phyloP scores from a whole-genome alignment of 2,888 invertebrate species.

The Ormyrus labotus region DNA sequence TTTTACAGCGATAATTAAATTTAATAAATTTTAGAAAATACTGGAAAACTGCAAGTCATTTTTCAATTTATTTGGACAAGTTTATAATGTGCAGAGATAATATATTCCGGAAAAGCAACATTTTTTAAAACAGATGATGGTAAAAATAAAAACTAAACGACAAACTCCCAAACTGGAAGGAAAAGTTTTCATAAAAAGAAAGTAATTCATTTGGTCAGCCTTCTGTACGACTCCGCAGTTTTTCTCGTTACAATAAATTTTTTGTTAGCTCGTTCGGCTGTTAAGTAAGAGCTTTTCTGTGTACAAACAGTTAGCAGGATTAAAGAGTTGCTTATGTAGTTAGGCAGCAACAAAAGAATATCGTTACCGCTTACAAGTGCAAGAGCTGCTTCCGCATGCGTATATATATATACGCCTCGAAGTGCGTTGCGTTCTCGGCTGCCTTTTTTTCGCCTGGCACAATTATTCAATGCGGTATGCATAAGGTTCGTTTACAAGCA shows the following conservation, averaged over 20 bases:
- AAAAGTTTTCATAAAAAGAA: too few relatives aligned
- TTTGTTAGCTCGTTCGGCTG: not conserved
- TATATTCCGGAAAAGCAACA: too few relatives aligned
- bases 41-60: too few relatives aligned
- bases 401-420: not conserved
- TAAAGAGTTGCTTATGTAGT: slow-evolving; percentile 31
- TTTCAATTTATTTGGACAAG: too few relatives aligned
- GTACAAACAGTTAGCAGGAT: slow-evolving; percentile 11
- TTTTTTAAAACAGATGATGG: too few relatives aligned
- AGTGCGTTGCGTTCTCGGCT: not conserved
- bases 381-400: not conserved
- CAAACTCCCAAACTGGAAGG: too few relatives aligned
- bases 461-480: slow-evolving; percentile 27
- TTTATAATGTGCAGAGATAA: too few relatives aligned
- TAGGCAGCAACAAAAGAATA: slow-evolving; percentile 35
- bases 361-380: slow-evolving; percentile 27
- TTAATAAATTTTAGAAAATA: too few relatives aligned
- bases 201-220: too few relatives aligned
- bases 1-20: too few relatives aligned
- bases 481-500: slow-evolving; percentile 7
- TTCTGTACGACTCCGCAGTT: not conserved
- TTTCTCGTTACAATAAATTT: slow-evolving; percentile 7
- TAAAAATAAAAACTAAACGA: too few relatives aligned
- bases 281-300: slow-evolving; percentile 31
- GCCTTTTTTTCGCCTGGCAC: slow-evolving; percentile 38